Evolutionary conservation across 2,888 invertebrate genomes (phyloP).

Genomic region (Xiphydria camelus): DNA sequence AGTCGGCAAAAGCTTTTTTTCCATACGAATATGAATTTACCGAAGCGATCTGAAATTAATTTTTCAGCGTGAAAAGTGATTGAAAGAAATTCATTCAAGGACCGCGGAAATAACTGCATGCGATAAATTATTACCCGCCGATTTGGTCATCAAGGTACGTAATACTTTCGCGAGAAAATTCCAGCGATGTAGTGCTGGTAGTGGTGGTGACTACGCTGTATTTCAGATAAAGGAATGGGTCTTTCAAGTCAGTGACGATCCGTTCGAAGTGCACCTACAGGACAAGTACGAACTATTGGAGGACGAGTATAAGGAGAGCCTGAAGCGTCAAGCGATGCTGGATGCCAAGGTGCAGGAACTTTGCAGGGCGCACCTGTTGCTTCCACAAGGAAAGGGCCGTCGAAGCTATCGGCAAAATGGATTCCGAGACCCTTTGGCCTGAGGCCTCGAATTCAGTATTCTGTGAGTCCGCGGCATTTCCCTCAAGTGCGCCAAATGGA

Average conservation of each 20-base stretch:
- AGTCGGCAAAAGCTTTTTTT: slow-evolving; percentile 72
- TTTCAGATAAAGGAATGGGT: slow-evolving; percentile 80
- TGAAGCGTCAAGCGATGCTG: slow-evolving; percentile 85
- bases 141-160: slow-evolving; percentile 81
- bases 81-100: slow-evolving; percentile 77
- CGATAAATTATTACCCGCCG: slow-evolving; percentile 86
- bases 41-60: slow-evolving; percentile 84
- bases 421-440: slow-evolving; percentile 89
- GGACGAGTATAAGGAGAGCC: slow-evolving; percentile 93
- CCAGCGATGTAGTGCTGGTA: too few species aligned
- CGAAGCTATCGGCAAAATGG: slow-evolving; percentile 76
- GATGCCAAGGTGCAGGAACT: slow-evolving; percentile 86
- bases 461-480: slow-evolving; percentile 91
- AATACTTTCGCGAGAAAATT: too few species aligned
- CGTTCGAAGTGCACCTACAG: slow-evolving; percentile 93
- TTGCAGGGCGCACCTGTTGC: slow-evolving; percentile 78
- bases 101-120: too few species aligned
- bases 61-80: slow-evolving; percentile 91
- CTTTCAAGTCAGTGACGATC: slow-evolving; percentile 95
- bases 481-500: slow-evolving; percentile 82
- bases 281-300: slow-evolving; percentile 94
- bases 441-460: slow-evolving; percentile 86
- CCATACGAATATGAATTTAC: slow-evolving; percentile 89
- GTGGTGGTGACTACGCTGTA: too few species aligned
- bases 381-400: slow-evolving; percentile 82